phyloP scores from a whole-genome alignment of 2,888 invertebrate species.

The Drosophila kanekoi region DNA sequence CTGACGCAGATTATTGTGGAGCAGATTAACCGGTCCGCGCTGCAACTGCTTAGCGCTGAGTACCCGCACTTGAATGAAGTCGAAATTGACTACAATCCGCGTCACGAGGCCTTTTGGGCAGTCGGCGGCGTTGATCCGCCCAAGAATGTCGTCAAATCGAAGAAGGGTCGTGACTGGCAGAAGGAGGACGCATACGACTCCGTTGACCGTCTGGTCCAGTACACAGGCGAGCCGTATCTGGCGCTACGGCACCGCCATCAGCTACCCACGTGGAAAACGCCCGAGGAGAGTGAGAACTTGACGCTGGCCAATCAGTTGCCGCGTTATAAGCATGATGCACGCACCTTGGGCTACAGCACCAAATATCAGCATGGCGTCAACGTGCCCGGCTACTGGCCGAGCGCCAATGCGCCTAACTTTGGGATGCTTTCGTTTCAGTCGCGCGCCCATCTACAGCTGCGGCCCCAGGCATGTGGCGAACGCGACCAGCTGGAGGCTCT shows the following conservation, averaged over 20 bases:
- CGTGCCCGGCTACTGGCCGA: constrained; percentile 95
- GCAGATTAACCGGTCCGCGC: constrained; percentile 90
- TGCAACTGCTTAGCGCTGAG: constrained; percentile 87
- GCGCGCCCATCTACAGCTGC: constrained; percentile 87
- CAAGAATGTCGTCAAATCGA: constrained; percentile 84
- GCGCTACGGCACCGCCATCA: constrained; percentile 90
- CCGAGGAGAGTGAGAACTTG: constrained; percentile 87
- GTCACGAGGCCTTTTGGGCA: constrained; percentile 95
- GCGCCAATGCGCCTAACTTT: constrained; percentile 89
- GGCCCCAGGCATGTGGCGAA: constrained; percentile 85
- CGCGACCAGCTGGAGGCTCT: constrained; percentile 88
- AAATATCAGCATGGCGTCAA: constrained; percentile 89
- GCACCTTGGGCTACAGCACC: constrained; percentile 87
- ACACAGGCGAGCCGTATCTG: constrained; percentile 88
- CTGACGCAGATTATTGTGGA: constrained; percentile 86
- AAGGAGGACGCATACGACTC: constrained; percentile 86
- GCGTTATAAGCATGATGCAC: constrained; percentile 87
- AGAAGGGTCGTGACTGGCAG: constrained; percentile 84
- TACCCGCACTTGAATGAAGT: constrained; percentile 87
- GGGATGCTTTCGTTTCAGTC: constrained; percentile 91
- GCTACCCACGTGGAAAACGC: constrained; percentile 88
- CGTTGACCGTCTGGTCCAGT: constrained; percentile 89
- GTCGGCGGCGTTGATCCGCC: constrained; percentile 90
- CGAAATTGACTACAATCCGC: constrained; percentile 91
- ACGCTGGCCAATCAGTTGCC: constrained; percentile 85